Conservation (phyloP, 1,140 invertebrate genomes). For the Drosophila bifasciata region DNA sequence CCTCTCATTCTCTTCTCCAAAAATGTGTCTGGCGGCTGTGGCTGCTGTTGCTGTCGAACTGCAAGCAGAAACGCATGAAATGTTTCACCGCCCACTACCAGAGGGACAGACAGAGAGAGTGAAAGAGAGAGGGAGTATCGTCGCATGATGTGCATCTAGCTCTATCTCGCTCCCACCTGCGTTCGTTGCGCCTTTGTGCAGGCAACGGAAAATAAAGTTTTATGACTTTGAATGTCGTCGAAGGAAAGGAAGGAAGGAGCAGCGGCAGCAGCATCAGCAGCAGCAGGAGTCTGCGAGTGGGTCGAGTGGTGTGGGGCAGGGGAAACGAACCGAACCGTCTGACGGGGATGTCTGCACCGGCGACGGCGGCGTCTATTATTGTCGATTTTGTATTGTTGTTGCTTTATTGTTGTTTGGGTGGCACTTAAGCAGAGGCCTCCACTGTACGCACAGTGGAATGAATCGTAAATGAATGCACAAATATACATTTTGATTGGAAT, state of each 20-base stretch:
- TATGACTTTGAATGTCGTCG: conserved; percentile 78
- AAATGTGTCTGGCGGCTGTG: conserved; percentile 47
- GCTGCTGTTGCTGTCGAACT: conserved; percentile 48
- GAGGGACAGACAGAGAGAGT: background rate
- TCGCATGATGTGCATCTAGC: conserved; percentile 22
- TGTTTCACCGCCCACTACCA: conserved; percentile 44
- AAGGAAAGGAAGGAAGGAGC: conserved; percentile 3
- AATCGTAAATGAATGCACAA: conserved; percentile 8
- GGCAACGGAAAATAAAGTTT: conserved; percentile 80
- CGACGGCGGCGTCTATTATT: conserved; percentile 67
- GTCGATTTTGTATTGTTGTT: conserved; percentile 67
- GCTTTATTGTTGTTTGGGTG: conserved; percentile 22
- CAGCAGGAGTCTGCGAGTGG: too few relatives aligned
- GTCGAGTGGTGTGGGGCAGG: conserved; percentile 10
- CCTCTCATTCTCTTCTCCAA: conserved; percentile 35
- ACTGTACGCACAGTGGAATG: conserved; percentile 29
- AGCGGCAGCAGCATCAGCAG: too few relatives aligned
- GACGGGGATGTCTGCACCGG: conserved; percentile 61
- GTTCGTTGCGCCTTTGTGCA: conserved; percentile 71
- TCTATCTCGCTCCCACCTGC: conserved; percentile 17
- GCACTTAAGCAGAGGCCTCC: conserved; percentile 34
- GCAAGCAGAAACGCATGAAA: conserved; percentile 61
- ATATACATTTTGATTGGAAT: background rate
- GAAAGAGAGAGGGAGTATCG: conserved; percentile 4
- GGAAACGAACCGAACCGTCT: conserved; percentile 20